Evolutionary conservation across 2,797 vertebrate species (phyloP), one percentile per base, ranked within the genome.

Genomic region (Tragelaphus eurycerus): DNA sequence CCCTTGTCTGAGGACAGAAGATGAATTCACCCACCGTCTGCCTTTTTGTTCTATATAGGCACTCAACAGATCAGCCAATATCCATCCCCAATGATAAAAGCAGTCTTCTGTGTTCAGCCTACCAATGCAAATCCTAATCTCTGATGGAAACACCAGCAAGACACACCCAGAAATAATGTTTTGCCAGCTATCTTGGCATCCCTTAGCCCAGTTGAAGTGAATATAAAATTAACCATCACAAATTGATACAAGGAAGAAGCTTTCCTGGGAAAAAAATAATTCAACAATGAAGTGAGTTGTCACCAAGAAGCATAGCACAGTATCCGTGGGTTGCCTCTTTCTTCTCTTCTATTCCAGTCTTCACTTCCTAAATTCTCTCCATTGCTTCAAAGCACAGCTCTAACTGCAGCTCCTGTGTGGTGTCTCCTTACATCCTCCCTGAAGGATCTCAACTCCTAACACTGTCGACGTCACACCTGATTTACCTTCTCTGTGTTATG

Each of bases 181-280:
- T 84, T n/a, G 15, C 48, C 81, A 85, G 38, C 16, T 38, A 11
- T n/a, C 55, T 79, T n/a, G 13, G 50, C 19, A 43, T 48, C 29
- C 5, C 55, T 74, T 83, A 38, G 48, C 25, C n/a, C 46, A 43
- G 14, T 10, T 25, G 76, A 38, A 19, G 6, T 79, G 57, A 85
- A 57, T 52, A 88, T 76, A 76, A 74, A 83, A 76, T 82, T 48
- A 88, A 85, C 34, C 55, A 76, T 52, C 52, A 86, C 7, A 81
- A 81, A 46, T 46, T 82, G 78, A 90, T 43, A 81, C 48, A 14
- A 83, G 38, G 3, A 95, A 7, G 0, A 93, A 7, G 0, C 64
- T 92, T 71, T 43, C 38, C 48, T 29, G 2, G n/a, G n/a, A 29
- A 31, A 86, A 90, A 86, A 60, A 12, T 29, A 90, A 21, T 38